Evolutionary conservation across 2,113 vertebrate genomes (phyloP).

Genomic region (Pseudorasbora parva): DNA sequence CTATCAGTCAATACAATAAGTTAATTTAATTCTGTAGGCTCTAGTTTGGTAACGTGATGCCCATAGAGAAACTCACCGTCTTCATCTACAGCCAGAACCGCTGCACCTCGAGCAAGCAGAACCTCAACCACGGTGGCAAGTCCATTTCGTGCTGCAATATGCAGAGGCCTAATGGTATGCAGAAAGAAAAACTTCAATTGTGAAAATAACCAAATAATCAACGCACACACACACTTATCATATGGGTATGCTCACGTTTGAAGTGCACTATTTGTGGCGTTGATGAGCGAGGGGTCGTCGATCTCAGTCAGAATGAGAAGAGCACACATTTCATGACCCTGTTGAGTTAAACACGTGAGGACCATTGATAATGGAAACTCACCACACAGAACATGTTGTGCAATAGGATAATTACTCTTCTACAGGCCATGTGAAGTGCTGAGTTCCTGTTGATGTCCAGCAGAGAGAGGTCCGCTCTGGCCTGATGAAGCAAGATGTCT

Average conservation of each 20-base stretch:
- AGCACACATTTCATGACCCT: slow-evolving; percentile 98
- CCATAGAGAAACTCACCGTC: slow-evolving; percentile 79
- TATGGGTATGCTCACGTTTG: slow-evolving; percentile 86
- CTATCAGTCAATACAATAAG: not conserved
- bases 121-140: slow-evolving; percentile 95
- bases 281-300: slow-evolving; percentile 92
- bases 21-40: not conserved
- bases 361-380: not conserved
- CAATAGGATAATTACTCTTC: slow-evolving; percentile 79
- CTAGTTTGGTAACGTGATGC: not conserved
- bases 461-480: slow-evolving; percentile 89
- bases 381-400: not conserved
- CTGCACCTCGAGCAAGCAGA: slow-evolving; percentile 92
- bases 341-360: slow-evolving; percentile 41
- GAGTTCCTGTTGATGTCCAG: slow-evolving; percentile 95
- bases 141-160: slow-evolving; percentile 94
- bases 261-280: slow-evolving; percentile 90
- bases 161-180: slow-evolving; percentile 85
- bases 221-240: not conserved
- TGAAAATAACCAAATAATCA: not conserved
- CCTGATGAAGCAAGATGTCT: slow-evolving; percentile 92
- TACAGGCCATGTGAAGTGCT: slow-evolving; percentile 96
- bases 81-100: slow-evolving; percentile 93
- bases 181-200: not conserved
- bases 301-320: slow-evolving; percentile 95